Percentiles rank a stretch among this genome's conserved stretches.
These are phyloP conservation scores for Epinephelus awoara DNA, from an alignment of 2,797 vertebrate genomes.

Conservation along the genomic window DNA sequence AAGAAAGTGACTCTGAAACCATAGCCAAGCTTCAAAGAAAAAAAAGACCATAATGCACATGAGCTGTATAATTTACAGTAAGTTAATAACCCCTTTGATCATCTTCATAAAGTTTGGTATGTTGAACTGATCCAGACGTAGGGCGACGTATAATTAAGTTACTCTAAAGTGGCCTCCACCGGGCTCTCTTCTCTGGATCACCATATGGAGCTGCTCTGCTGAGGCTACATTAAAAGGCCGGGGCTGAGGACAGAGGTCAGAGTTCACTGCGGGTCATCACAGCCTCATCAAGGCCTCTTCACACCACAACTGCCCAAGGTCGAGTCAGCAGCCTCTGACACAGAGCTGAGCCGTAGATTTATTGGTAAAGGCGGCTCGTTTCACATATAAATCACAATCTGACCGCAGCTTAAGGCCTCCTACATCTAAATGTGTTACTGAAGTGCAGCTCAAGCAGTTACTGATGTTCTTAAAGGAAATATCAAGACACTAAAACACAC, in stretches of 20 bases:
- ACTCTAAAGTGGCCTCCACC: slow-evolving; percentile 20
- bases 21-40: slow-evolving; percentile 14
- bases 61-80: neutral
- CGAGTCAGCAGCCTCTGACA: slow-evolving; percentile 10
- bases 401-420: neutral
- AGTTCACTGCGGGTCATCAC: slow-evolving; percentile 47
- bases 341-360: slow-evolving; percentile 21
- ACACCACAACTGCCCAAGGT: slow-evolving; percentile 43
- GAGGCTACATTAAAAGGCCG: slow-evolving; percentile 37
- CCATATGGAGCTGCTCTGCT: slow-evolving; percentile 61
- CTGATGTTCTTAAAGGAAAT: neutral
- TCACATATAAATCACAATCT: slow-evolving; percentile 29
- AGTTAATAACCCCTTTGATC: slow-evolving; percentile 21
- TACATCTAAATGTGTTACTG: neutral
- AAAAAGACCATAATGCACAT: neutral
- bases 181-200: slow-evolving; percentile 15
- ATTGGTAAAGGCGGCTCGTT: slow-evolving; percentile 22
- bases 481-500: neutral
- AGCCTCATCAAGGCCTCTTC: slow-evolving; percentile 27
- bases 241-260: slow-evolving; percentile 49
- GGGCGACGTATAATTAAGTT: slow-evolving; percentile 39
- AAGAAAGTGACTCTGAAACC: neutral
- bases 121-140: slow-evolving; percentile 15
- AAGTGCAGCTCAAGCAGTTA: neutral
- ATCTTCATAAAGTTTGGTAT: slow-evolving; percentile 32